Evolutionary conservation across 2,797 vertebrate genomes (phyloP).

Genomic region (Staurois parvus): DNA sequence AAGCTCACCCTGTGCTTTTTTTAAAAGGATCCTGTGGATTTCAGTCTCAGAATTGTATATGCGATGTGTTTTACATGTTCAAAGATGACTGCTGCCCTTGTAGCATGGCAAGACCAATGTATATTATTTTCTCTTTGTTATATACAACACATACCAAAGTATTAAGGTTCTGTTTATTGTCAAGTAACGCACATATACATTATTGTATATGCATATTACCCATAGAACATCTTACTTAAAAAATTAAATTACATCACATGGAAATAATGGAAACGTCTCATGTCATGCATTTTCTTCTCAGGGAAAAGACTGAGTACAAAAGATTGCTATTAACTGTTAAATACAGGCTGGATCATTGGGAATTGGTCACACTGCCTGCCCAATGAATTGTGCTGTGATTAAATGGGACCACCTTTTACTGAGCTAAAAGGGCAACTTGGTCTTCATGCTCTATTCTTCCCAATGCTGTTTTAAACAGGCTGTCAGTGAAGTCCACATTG

Average conservation of each 20-base stretch:
- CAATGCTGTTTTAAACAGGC: conserved; percentile 79
- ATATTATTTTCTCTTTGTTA: not conserved
- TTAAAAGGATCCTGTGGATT: not conserved
- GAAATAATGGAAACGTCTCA: not conserved
- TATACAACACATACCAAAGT: not conserved
- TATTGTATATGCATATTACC: not conserved
- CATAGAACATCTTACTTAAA: not conserved
- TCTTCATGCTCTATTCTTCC: conserved; percentile 83
- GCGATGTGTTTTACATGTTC: too few species aligned
- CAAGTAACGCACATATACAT: not conserved
- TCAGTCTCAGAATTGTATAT: not conserved
- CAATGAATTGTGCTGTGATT: conserved; percentile 77
- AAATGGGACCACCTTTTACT: conserved; percentile 80
- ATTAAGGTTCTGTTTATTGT: not conserved
- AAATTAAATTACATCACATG: not conserved
- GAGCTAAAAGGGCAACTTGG: conserved; percentile 81
- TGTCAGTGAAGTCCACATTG: conserved; percentile 80
- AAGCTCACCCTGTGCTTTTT: too few species aligned
- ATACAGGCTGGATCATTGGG: conserved; percentile 75
- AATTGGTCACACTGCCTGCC: conserved; percentile 80
- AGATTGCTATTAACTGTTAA: conserved; percentile 81
- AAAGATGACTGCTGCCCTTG: too few species aligned
- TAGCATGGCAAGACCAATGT: too few species aligned
- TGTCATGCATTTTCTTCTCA: conserved; percentile 54
- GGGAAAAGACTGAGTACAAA: conserved; percentile 77